Percentiles rank a stretch among this genome's conserved stretches.
phyloP scores from a whole-genome alignment of 2,113 vertebrate genomes.

The Pedionomus torquatus region DNA sequence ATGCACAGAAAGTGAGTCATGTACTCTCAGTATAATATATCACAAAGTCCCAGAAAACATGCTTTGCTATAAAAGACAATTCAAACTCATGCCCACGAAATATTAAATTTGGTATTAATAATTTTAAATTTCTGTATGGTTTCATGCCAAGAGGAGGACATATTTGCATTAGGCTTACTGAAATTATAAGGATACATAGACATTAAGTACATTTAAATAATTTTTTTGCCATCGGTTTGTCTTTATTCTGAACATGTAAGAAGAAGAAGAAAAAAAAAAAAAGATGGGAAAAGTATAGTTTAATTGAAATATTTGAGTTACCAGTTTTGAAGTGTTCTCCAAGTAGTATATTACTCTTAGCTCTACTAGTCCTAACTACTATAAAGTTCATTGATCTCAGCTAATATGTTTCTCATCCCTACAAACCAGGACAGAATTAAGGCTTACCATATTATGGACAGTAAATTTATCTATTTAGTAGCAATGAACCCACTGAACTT shows the following conservation, averaged over 20 bases:
- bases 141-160: background rate
- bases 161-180: background rate
- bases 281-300: background rate
- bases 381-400: background rate
- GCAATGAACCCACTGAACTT: background rate
- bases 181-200: background rate
- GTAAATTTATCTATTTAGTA: background rate
- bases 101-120: background rate
- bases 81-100: background rate
- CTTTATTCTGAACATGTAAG: background rate
- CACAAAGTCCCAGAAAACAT: background rate
- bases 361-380: background rate
- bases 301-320: background rate
- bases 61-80: background rate
- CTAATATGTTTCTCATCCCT: background rate
- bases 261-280: background rate
- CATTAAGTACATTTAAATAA: background rate
- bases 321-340: background rate
- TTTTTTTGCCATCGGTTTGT: background rate
- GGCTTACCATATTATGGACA: background rate
- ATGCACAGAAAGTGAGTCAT: background rate
- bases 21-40: background rate
- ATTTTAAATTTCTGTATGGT: background rate
- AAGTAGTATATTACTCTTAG: background rate
- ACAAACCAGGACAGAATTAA: background rate